phyloP scores from a whole-genome alignment of 2,797 vertebrate species.

The Bufotes viridis region DNA sequence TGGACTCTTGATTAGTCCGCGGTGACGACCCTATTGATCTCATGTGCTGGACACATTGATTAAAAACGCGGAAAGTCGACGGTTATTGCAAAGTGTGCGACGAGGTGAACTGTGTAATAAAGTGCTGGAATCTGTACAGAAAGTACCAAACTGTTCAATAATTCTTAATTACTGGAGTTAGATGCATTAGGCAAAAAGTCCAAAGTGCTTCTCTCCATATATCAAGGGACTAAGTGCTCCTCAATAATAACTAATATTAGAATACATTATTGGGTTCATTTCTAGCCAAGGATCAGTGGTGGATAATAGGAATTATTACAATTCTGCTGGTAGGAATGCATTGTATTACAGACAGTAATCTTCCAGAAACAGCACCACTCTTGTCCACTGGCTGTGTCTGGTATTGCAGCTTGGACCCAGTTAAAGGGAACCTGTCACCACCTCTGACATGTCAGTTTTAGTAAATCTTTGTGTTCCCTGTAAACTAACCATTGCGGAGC shows the following conservation, averaged over 20 bases:
- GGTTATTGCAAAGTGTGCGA: conserved; percentile 31
- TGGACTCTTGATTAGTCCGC: conserved; percentile 27
- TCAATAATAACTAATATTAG: conserved; percentile 35
- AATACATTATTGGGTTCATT: conserved; percentile 25
- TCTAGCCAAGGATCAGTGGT: not conserved
- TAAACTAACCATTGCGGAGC: too few relatives aligned
- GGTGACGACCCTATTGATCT: conserved; percentile 42
- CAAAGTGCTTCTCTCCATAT: conserved; percentile 50
- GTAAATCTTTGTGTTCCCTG: too few relatives aligned
- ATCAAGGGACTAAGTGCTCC: conserved; percentile 43
- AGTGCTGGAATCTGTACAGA: conserved; percentile 28
- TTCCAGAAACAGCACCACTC: not conserved
- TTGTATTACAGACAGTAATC: not conserved
- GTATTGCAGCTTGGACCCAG: not conserved
- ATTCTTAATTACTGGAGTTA: conserved; percentile 48
- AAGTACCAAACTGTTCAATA: conserved; percentile 28
- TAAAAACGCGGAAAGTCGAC: conserved; percentile 11
- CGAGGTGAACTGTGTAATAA: conserved; percentile 42
- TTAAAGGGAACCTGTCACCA: too few relatives aligned
- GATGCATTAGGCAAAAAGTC: conserved; percentile 28
- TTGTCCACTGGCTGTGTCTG: not conserved
- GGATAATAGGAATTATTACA: conserved; percentile 3
- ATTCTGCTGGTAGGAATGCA: not conserved
- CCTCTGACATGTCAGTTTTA: too few relatives aligned
- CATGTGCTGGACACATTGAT: conserved; percentile 38